phyloP scores from a whole-genome alignment of 2,797 vertebrate species.

The Glossophaga mutica region DNA sequence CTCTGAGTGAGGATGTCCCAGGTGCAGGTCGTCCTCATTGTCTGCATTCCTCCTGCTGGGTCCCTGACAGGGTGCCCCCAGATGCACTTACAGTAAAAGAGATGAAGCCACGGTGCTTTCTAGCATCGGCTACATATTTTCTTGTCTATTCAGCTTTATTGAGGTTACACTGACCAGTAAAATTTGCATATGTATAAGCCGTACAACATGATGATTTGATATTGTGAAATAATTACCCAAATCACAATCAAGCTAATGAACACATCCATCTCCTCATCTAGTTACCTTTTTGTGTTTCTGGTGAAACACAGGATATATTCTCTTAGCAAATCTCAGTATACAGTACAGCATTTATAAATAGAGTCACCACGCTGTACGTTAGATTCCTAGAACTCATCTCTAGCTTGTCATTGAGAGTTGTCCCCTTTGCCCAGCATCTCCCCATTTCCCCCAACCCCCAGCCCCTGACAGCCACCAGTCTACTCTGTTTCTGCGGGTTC shows the following conservation, averaged over 20 bases:
- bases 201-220: neutral
- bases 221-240: neutral
- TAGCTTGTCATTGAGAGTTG: neutral
- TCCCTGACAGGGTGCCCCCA: neutral
- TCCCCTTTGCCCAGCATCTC: neutral
- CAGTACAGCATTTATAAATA: neutral
- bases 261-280: neutral
- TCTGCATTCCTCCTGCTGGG: neutral
- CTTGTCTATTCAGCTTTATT: neutral
- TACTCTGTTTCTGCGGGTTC: neutral
- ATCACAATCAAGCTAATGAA: neutral
- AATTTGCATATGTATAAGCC: neutral
- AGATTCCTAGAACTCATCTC: neutral
- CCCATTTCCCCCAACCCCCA: neutral
- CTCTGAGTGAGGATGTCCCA: neutral
- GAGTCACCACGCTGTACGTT: neutral
- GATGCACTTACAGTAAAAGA: neutral
- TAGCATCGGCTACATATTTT: neutral
- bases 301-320: neutral
- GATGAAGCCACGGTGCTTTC: neutral
- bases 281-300: neutral
- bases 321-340: neutral
- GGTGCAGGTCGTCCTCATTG: neutral
- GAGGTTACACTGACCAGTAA: neutral
- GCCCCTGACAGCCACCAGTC: neutral